Evolutionary conservation across 1,140 invertebrate species (phyloP).

Genomic region (Drosophila sturtevanti): DNA sequence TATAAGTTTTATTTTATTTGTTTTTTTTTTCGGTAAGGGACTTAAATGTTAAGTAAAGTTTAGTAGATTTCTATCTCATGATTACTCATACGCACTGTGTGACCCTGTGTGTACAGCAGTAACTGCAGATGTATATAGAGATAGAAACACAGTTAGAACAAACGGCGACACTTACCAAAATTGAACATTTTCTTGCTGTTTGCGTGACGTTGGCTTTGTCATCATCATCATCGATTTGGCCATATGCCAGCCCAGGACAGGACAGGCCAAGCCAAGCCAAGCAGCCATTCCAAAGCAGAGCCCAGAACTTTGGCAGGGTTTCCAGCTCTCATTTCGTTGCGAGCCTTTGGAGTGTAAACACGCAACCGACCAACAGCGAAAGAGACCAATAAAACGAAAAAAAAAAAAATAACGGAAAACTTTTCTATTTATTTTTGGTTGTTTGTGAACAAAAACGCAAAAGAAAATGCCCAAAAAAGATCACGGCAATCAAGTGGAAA

Average conservation of each 20-base stretch:
- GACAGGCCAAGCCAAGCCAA: neutral
- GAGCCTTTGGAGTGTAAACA: conserved; percentile 38
- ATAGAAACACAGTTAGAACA: conserved; percentile 11
- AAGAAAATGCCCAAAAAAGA: conserved; percentile 48
- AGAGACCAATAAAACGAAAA: neutral
- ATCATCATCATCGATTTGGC: conserved; percentile 74
- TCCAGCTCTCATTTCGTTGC: conserved; percentile 38
- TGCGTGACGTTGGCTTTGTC: conserved; percentile 64
- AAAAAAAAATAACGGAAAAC: neutral
- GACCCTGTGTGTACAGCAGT: neutral
- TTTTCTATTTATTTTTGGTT: neutral
- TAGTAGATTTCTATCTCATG: conserved; percentile 78
- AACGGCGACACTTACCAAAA: conserved; percentile 71
- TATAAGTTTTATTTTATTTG: conserved; percentile 17
- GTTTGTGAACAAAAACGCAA: conserved; percentile 9
- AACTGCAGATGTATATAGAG: conserved; percentile 22
- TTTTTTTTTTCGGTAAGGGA: conserved; percentile 52
- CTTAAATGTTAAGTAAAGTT: conserved; percentile 69
- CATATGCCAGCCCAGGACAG: conserved; percentile 38
- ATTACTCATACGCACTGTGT: conserved; percentile 72
- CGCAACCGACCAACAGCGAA: neutral
- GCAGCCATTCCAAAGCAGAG: conserved; percentile 3
- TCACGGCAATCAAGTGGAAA: conserved; percentile 41
- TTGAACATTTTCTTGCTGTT: conserved; percentile 61
- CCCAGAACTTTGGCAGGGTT: neutral